Base-by-base conservation (phyloP, 2,888 invertebrate genomes). In the Oscheius sp. region DNA sequence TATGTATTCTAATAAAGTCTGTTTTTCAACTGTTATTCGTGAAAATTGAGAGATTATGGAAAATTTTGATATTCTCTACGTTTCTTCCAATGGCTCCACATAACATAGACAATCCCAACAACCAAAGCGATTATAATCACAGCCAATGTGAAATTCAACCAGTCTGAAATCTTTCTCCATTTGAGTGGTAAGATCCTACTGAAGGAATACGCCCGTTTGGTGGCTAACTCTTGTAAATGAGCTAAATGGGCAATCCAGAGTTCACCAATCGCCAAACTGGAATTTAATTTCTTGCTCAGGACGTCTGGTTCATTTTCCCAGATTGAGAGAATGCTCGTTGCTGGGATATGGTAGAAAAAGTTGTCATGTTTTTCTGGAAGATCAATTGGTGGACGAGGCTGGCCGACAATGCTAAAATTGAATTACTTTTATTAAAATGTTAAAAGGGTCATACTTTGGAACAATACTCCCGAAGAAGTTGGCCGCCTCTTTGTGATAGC, bases 331-430 rank as follows among this genome's bases (percentile, higher is more conserved):
- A 33, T 15, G 55, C 17, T 15, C 3, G 17, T 25, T 8, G 34
- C 33, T 5, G 34, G 8, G n/a, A 23, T 6, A 3, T 25, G 6
- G 8, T n/a, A 20, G 33, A 34, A 34, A 12, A 34, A 55, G n/a
- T 25, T 17, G 20, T 55, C 55, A 15, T 34, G 33, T n/a, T 33
- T n/a, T 2, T 20, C 23, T 17, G 55, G 55, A 17, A 55, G 33
- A 25, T 55, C 37, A 17, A 17, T 17, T 34, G 37, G 34, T 1
- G 31, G 33, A 2, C 17, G 34, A 34, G 17, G 8, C 20, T 20
- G n/a, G n/a, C 55, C 55, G 17, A 34, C 55, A n/a, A 17, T 17
- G n/a, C 55, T 55, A 17, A 55, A 52, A 15, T 20, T 5, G 48
- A 12, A 42, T 4, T 5, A 12, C 5, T 15, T 48, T 20, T 5